These are phyloP conservation scores for Cheilosia soror DNA, from an alignment of 2,888 invertebrate species.

Conservation along the genomic window DNA sequence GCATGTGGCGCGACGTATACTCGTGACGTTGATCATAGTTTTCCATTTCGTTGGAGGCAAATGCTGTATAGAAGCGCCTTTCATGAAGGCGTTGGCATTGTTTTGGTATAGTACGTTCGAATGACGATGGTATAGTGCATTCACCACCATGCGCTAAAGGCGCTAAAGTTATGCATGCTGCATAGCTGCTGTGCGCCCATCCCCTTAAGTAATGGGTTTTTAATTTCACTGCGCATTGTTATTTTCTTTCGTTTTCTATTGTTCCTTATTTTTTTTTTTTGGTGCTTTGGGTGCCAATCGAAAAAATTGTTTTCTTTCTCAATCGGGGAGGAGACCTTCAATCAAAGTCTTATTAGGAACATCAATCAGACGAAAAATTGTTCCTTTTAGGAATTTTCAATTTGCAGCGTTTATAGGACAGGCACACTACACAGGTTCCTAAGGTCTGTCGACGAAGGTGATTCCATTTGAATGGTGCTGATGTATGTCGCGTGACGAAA, in stretches of 20 bases:
- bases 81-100: constrained; percentile 35
- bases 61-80: constrained; percentile 29
- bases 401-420: too few species aligned
- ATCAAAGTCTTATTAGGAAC: constrained; percentile 63
- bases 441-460: constrained; percentile 43
- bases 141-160: constrained; percentile 33
- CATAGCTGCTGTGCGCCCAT: constrained; percentile 22
- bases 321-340: constrained; percentile 18
- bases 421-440: too few species aligned
- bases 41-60: constrained; percentile 48
- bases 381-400: constrained; percentile 35
- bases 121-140: neutral
- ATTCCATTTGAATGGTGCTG: constrained; percentile 35
- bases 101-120: neutral
- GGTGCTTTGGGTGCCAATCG: constrained; percentile 17
- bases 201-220: constrained; percentile 68
- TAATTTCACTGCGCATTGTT: constrained; percentile 55
- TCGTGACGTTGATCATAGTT: constrained; percentile 51
- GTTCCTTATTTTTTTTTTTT: neutral
- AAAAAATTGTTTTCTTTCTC: constrained; percentile 28
- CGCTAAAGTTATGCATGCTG: constrained; percentile 64
- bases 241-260: constrained; percentile 16
- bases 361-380: constrained; percentile 30
- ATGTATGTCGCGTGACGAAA: constrained; percentile 62
- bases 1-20: constrained; percentile 51